These are phyloP conservation scores for Tachuris rubrigastra DNA, from an alignment of 2,113 vertebrate species.

Conservation along the genomic window DNA sequence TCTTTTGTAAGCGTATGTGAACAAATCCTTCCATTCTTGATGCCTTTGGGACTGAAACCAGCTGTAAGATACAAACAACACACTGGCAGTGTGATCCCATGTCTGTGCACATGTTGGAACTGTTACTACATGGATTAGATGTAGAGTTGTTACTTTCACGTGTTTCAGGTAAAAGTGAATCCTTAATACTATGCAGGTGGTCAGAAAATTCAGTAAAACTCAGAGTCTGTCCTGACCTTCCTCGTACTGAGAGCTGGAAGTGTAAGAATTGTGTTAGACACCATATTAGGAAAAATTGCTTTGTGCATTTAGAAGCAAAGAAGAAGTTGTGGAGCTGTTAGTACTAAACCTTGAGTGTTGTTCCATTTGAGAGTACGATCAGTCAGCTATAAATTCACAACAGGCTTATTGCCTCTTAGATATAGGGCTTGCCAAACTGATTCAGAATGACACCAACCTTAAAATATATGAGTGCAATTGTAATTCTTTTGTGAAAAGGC, in stretches of 20 bases:
- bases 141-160: background rate
- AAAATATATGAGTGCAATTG: background rate
- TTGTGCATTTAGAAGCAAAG: background rate
- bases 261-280: background rate
- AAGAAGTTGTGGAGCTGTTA: background rate
- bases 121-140: background rate
- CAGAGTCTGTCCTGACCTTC: background rate
- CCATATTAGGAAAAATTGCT: background rate
- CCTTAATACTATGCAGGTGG: background rate
- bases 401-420: background rate
- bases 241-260: background rate
- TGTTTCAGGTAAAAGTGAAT: background rate
- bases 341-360: background rate
- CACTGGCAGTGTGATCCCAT: background rate
- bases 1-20: constrained; percentile 6
- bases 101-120: background rate
- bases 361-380: background rate
- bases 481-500: background rate
- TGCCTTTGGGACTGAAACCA: constrained; percentile 9
- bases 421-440: background rate
- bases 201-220: background rate
- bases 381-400: background rate
- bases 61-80: background rate
- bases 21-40: background rate
- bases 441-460: background rate